A percentile compares a stretch with the other conserved stretches of the same genome.
phyloP scores from a whole-genome alignment of 2,797 vertebrate genomes.

The Eupleurogrammus muticus region DNA sequence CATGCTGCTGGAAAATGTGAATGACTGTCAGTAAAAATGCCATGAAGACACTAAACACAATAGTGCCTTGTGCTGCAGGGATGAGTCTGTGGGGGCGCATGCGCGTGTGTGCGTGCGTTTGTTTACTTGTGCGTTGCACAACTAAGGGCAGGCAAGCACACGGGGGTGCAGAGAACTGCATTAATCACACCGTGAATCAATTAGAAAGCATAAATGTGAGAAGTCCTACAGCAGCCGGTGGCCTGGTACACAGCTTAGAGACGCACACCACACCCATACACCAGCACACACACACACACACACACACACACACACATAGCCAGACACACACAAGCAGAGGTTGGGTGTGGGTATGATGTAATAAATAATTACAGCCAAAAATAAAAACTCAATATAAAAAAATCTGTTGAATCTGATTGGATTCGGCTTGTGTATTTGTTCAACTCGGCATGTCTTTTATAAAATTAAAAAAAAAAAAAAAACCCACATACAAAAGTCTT shows the following conservation, averaged over 20 bases:
- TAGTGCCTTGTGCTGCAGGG: constrained; percentile 59
- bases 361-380: constrained; percentile 55
- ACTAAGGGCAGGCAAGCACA: constrained; percentile 43
- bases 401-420: background rate
- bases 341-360: constrained; percentile 44
- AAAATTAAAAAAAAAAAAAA: too few species aligned
- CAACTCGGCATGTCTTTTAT: background rate
- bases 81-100: constrained; percentile 45
- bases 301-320: constrained; percentile 14
- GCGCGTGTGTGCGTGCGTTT: background rate
- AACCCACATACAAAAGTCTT: background rate
- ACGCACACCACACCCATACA: constrained; percentile 58
- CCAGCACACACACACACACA: constrained; percentile 22
- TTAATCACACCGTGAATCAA: constrained; percentile 65
- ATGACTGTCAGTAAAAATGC: constrained; percentile 70
- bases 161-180: constrained; percentile 36
- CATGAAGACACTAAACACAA: constrained; percentile 64
- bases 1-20: constrained; percentile 73
- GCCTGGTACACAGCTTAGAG: constrained; percentile 39
- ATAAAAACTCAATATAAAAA: background rate
- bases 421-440: constrained; percentile 17
- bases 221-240: constrained; percentile 34
- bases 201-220: constrained; percentile 63
- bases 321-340: constrained; percentile 17
- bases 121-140: constrained; percentile 29